A percentile compares a stretch with the other conserved stretches of the same genome.
Evolutionary conservation across 2,797 vertebrate genomes (phyloP).

Genomic region (Nannoperca australis): DNA sequence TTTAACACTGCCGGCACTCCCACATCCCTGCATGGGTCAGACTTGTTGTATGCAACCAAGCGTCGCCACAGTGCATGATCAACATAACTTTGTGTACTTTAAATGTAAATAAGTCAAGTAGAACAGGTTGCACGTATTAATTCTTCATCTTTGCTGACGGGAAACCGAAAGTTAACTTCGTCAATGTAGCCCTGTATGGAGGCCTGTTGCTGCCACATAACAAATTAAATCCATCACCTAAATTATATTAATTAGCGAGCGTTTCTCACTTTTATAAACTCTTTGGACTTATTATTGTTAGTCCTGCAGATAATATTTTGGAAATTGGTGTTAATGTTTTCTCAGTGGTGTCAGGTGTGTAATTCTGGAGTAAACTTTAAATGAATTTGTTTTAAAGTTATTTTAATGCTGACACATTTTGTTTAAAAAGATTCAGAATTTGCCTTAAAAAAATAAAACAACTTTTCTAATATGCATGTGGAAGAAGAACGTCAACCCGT

Average conservation of each 20-base stretch:
- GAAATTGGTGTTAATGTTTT: no score
- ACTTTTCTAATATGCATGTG: neutral
- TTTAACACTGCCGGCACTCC: constrained; percentile 62
- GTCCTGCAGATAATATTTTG: no score
- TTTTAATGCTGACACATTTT: no score
- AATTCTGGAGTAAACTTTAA: neutral
- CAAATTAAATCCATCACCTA: no score
- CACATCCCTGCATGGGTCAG: constrained; percentile 16
- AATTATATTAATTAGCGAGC: no score
- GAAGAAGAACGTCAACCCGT: neutral
- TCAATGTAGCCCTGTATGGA: neutral
- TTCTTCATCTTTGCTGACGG: neutral
- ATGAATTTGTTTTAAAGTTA: no score
- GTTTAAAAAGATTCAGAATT: no score
- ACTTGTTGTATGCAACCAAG: neutral
- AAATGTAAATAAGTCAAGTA: neutral
- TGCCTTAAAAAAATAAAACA: neutral
- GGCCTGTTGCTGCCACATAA: neutral
- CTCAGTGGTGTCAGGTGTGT: neutral
- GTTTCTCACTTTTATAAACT: neutral
- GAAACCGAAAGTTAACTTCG: neutral
- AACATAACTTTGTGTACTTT: neutral
- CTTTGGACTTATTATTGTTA: no score
- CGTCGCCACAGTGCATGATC: neutral
- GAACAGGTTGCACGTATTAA: neutral